Base-by-base conservation (phyloP, 2,888 invertebrate genomes). In the Trissolcus japonicus region DNA sequence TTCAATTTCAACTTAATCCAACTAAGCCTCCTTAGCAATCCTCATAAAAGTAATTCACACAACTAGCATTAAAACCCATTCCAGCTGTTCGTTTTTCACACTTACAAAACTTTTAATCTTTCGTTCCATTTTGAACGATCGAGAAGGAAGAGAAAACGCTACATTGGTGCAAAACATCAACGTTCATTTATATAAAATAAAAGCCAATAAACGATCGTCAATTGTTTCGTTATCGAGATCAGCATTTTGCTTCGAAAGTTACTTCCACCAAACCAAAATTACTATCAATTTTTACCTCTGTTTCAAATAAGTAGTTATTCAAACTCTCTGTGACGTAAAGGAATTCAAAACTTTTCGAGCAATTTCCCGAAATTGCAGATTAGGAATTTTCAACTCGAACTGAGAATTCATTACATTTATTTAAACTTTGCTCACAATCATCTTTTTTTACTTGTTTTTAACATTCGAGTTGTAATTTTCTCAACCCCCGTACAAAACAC, bases 1-100 rank as follows among this genome's bases (percentile, higher is more conserved):
- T 66, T 66, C 60, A 73, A 73, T 66, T 59, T 59, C 59, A 46
- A 73, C 48, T 65, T 73, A 73, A 73, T 60, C 73, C 72, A 17
- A 60, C 59, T 55, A 73, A 73, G 65, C 54, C 60, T 60, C 17
- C 14, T 55, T 40, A 25, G 29, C 50, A 17, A 66, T 65, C 35
- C 60, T 65, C 41, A 41, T 13, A 14, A 53, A 73, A 54, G 65
- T 60, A 66, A 66, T 65, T 66, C 29, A 50, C 60, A 67, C 51
- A 62, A 57, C 61, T 35, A 55, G 61, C 56, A 57, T 55, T 73
- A 60, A 48, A 55, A 25, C 48, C 51, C n/a, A 19, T 69, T 25
- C n/a, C 25, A 25, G 25, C 25, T 6, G 25, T 25, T 3, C 25
- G 25, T 25, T 4, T 48, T 48, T 60, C 13, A 25, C 54, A 13